Percentiles rank a stretch among this genome's conserved stretches.
Conservation (phyloP, 2,888 invertebrate genomes). For the Andrena dorsata region DNA sequence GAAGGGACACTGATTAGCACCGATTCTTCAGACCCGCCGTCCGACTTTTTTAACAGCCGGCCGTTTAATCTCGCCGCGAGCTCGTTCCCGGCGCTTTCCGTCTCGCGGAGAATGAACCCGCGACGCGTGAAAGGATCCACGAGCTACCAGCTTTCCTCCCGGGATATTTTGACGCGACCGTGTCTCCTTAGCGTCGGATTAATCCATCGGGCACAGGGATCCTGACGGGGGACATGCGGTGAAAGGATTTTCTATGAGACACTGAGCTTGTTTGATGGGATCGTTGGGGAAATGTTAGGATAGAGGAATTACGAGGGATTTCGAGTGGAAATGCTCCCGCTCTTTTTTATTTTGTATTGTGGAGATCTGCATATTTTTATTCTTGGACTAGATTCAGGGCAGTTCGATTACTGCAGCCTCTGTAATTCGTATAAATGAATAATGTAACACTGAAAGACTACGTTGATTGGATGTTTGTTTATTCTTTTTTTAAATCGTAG, state of each 20-base stretch:
- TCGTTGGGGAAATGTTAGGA: not conserved
- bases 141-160: constrained; percentile 48
- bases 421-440: too few species aligned
- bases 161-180: constrained; percentile 51
- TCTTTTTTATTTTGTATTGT: too few species aligned
- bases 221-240: too few species aligned
- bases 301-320: too few species aligned
- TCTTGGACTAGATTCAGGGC: too few species aligned
- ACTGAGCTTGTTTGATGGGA: not conserved
- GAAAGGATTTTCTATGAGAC: constrained; percentile 1
- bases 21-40: constrained; percentile 35
- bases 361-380: too few species aligned
- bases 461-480: too few species aligned
- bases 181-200: constrained; percentile 56
- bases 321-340: too few species aligned
- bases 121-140: constrained; percentile 26
- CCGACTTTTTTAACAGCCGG: constrained; percentile 40
- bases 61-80: constrained; percentile 35
- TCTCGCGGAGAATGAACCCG: constrained; percentile 29
- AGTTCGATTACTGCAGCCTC: too few species aligned
- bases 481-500: too few species aligned
- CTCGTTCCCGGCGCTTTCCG: not conserved
- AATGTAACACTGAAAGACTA: too few species aligned
- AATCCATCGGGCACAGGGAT: constrained; percentile 1
- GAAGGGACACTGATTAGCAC: constrained; percentile 63